Conservation (phyloP, 1,140 invertebrate species). For the Cecropterus lyciades region DNA sequence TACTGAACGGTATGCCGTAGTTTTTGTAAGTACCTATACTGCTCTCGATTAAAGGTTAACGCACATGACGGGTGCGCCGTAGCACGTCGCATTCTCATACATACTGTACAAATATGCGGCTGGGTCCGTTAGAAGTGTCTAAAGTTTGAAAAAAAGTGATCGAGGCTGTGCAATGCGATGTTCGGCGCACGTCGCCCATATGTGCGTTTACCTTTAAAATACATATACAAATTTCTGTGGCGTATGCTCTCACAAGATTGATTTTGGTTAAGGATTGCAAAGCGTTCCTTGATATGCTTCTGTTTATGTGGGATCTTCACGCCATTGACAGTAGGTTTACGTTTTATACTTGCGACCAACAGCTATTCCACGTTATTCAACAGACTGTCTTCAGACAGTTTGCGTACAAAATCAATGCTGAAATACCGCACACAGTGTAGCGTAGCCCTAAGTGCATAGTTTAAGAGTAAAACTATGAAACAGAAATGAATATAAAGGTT, state of each 20-base stretch:
- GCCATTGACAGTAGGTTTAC: slow-evolving; percentile 24
- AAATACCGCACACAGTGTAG: slow-evolving; percentile 55
- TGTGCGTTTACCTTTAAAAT: not conserved
- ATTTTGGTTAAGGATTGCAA: slow-evolving; percentile 12
- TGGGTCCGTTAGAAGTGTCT: no score
- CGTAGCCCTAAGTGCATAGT: slow-evolving; percentile 70
- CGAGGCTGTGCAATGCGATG: no score
- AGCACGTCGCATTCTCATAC: no score
- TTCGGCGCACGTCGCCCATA: no score
- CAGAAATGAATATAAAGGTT: slow-evolving; percentile 81
- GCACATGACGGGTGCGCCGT: not conserved
- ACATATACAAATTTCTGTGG: not conserved
- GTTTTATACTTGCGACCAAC: slow-evolving; percentile 30
- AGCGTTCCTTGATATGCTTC: slow-evolving; percentile 6
- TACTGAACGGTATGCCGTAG: slow-evolving; percentile 32
- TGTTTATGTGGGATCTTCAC: slow-evolving; percentile 9
- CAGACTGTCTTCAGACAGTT: slow-evolving; percentile 6
- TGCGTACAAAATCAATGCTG: slow-evolving; percentile 31
- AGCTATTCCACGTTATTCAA: slow-evolving; percentile 9
- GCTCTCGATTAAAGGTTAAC: not conserved
- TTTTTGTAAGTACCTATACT: slow-evolving; percentile 41
- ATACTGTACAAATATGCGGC: no score
- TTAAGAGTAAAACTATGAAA: slow-evolving; percentile 75
- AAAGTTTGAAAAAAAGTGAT: no score
- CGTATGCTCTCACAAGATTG: not conserved